A percentile compares a stretch with the other conserved stretches of the same genome.
Evolutionary conservation across 2,797 vertebrate species (phyloP).

Genomic region (Sciaenops ocellatus): DNA sequence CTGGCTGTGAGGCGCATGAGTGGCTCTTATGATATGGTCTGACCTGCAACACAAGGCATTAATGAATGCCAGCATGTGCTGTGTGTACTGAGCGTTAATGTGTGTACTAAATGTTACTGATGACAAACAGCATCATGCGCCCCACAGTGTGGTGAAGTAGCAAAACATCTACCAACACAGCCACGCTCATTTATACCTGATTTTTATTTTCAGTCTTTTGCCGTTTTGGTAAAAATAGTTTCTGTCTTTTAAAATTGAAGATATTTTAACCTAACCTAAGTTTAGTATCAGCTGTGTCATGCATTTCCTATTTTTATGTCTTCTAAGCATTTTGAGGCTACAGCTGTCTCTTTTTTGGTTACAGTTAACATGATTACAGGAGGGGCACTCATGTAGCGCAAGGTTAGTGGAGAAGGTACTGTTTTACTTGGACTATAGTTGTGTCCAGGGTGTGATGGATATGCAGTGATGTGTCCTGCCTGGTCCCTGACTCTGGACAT

Average conservation of each 20-base stretch:
- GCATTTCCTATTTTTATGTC: background rate
- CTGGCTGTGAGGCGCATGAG: constrained; percentile 1
- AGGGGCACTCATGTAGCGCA: too few species aligned
- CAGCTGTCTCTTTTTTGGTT: background rate
- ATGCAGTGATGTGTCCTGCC: too few species aligned
- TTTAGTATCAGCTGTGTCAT: background rate
- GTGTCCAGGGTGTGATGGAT: too few species aligned
- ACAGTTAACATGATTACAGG: background rate
- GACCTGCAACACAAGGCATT: constrained; percentile 31
- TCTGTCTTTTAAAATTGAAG: too few species aligned
- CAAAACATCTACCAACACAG: background rate
- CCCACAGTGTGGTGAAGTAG: background rate
- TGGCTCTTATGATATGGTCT: constrained; percentile 20
- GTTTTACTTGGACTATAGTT: background rate
- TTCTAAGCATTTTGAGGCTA: background rate
- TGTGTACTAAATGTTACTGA: constrained; percentile 1
- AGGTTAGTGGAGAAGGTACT: background rate
- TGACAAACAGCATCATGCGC: constrained; percentile 3
- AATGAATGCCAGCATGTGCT: constrained; percentile 38
- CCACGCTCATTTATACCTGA: background rate
- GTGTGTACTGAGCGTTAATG: constrained; percentile 25
- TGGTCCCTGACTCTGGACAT: too few species aligned
- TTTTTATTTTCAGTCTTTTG: too few species aligned
- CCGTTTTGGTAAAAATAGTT: too few species aligned
- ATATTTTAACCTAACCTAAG: too few species aligned